phyloP scores from a whole-genome alignment of 2,797 vertebrate genomes.

The Sebastes ruberrimus region DNA sequence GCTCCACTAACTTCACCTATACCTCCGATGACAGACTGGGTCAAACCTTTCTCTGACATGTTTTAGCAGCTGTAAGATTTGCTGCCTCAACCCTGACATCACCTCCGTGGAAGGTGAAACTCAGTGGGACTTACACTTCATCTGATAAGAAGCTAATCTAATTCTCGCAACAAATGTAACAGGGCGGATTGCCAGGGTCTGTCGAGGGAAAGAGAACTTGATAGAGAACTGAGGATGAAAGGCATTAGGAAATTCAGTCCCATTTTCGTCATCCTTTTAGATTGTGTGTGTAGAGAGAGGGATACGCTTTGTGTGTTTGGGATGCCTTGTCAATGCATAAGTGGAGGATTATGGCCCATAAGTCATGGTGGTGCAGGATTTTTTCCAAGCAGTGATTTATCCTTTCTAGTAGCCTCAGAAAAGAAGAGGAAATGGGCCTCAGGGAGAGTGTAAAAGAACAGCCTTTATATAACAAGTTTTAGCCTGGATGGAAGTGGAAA shows the following conservation, averaged over 20 bases:
- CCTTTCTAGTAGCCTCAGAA: constrained; percentile 51
- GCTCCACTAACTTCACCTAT: background rate
- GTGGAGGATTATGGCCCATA: constrained; percentile 64
- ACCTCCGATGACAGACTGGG: background rate
- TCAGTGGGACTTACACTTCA: constrained; percentile 17
- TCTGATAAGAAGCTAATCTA: constrained; percentile 72
- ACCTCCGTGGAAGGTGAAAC: constrained; percentile 26
- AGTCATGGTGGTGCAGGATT: constrained; percentile 56
- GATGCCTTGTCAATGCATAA: constrained; percentile 58
- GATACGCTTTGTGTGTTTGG: constrained; percentile 48
- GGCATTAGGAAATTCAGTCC: constrained; percentile 33
- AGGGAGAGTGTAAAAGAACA: constrained; percentile 44
- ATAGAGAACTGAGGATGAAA: constrained; percentile 49
- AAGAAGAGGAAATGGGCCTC: constrained; percentile 46
- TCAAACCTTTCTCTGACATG: background rate
- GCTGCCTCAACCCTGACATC: constrained; percentile 12
- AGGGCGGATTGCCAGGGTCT: constrained; percentile 28
- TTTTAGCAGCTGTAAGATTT: constrained; percentile 8
- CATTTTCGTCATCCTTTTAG: constrained; percentile 45
- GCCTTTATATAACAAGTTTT: constrained; percentile 59
- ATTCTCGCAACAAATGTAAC: constrained; percentile 53
- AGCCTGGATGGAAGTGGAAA: constrained; percentile 42
- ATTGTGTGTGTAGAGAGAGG: constrained; percentile 11
- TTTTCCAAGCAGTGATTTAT: constrained; percentile 54
- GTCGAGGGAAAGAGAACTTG: constrained; percentile 34